A percentile compares a stretch with the other conserved stretches of the same genome.
Evolutionary conservation across 92 coral and sea anemone genomes (phyloP).

Genomic region (Bergia sp.): DNA sequence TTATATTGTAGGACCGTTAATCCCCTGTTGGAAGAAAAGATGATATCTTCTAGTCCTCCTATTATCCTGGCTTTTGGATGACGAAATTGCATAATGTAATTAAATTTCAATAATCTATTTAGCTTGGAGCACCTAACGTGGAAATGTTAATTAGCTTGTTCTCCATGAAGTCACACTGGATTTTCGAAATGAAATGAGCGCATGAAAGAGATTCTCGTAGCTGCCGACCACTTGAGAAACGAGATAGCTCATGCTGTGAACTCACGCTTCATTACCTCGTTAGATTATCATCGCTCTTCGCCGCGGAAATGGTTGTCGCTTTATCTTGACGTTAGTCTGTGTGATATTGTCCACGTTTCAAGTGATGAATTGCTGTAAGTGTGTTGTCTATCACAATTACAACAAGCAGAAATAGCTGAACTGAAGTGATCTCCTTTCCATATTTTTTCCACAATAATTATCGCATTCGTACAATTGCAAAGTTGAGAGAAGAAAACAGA

Average conservation of each 20-base stretch:
- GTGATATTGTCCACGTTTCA: no score
- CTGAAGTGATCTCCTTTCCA: background rate
- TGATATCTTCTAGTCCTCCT: background rate
- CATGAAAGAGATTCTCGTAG: background rate
- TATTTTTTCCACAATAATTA: no score
- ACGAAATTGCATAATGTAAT: background rate
- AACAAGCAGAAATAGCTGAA: background rate
- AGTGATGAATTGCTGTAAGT: background rate
- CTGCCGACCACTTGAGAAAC: background rate
- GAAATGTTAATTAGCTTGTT: background rate
- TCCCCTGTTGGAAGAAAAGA: background rate
- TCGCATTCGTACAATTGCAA: no score
- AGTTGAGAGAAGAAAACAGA: no score
- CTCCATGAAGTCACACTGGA: background rate
- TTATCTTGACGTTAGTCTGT: background rate
- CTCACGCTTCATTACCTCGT: background rate
- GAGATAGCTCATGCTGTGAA: background rate
- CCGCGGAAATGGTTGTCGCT: background rate
- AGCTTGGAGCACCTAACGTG: background rate
- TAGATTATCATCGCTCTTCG: background rate
- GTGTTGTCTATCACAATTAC: background rate
- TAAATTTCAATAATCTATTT: background rate
- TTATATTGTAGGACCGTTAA: background rate
- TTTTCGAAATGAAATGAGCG: background rate
- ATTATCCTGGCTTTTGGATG: background rate